These are phyloP conservation scores for Hydractinia echinata DNA, from an alignment of 30 jellyfish, hydroid and myxozoan genomes.

Conservation along the genomic window DNA sequence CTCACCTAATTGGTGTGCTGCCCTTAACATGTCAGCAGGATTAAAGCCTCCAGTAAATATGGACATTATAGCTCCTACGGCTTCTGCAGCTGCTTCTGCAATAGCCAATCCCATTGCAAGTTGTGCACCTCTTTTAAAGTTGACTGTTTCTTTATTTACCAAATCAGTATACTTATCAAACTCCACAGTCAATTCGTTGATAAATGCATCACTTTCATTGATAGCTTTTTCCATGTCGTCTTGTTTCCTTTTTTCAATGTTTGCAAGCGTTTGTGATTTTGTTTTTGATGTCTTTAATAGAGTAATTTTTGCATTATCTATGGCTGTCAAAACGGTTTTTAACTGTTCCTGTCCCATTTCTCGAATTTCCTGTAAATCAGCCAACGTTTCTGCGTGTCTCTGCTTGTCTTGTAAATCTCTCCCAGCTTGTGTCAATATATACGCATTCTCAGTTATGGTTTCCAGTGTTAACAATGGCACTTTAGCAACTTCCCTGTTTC, in stretches of 20 bases:
- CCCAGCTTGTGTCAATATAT: slow-evolving; percentile 33
- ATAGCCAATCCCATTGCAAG: slow-evolving; percentile 33
- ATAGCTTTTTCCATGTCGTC: slow-evolving; percentile 9
- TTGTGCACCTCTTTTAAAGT: slow-evolving; percentile 18
- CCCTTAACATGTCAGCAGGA: slow-evolving; percentile 12
- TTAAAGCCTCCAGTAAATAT: slow-evolving; percentile 28
- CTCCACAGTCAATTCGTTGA: slow-evolving; percentile 10
- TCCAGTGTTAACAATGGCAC: slow-evolving; percentile 28
- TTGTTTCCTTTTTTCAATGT: slow-evolving; percentile 15
- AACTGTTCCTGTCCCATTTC: not conserved
- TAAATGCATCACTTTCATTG: slow-evolving; percentile 13
- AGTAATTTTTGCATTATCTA: slow-evolving; percentile 16
- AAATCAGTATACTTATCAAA: not conserved
- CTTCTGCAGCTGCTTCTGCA: slow-evolving; percentile 44
- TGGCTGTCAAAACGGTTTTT: not conserved
- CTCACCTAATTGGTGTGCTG: slow-evolving; percentile 13
- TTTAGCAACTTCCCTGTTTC: slow-evolving; percentile 6
- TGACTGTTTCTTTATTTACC: slow-evolving; percentile 5
- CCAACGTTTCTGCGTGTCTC: not conserved
- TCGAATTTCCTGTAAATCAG: not conserved
- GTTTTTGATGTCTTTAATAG: slow-evolving; percentile 15
- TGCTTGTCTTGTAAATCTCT: slow-evolving; percentile 16
- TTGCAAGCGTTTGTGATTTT: slow-evolving; percentile 34
- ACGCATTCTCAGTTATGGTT: slow-evolving; percentile 13
- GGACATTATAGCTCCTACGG: not conserved